Evolutionary conservation across 23 tunicate genomes (phyloP), one percentile per base, ranked within the genome.

Genomic region (Pegea sp.): DNA sequence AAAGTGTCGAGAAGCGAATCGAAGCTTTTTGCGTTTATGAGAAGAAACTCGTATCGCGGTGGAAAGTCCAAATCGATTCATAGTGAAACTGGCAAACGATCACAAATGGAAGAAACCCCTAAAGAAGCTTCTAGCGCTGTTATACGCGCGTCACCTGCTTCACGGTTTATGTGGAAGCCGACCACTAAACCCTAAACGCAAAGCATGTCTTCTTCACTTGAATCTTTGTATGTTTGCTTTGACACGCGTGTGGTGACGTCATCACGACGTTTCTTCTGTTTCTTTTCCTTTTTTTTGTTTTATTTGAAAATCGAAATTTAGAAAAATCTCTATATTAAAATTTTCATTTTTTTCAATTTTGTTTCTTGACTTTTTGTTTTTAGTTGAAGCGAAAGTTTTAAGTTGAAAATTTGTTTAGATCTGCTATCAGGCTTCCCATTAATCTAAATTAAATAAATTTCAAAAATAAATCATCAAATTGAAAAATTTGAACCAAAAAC

Each of bases 1-100:
- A 72, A 64, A 48, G 28, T 72, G 0, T 38, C 65, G 4, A 61
- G 80, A 1, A 64, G 24, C 11, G 70, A 72, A 29, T 64, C 80
- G 19, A 55, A 48, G 50, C 21, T 64, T 16, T 52, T 42, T 33
- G 71, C 59, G 1, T 55, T 61, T 26, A 56, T 46, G 2, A 18
- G 59, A 8, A 21, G 57, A 22, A 52, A 62, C 21, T 51, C 52
- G 27, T 30, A 54, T 6, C 42, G 62, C 1, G 29, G 22, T 31
- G 44, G 56, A 16, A 69, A 42, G 8, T 57, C 80, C 1, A 72
- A 72, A 57, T 38, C 26, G 23, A 29, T 61, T 26, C 56, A 64
- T 52, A 16, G n/a, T 5, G 16, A 26, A 5, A 56, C 24, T 4
- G 23, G 13, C 13, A 8, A 28, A 44, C 42, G 20, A 30, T 31